phyloP scores from a whole-genome alignment of 2,113 vertebrate genomes.

The Oceanodroma tethys region DNA sequence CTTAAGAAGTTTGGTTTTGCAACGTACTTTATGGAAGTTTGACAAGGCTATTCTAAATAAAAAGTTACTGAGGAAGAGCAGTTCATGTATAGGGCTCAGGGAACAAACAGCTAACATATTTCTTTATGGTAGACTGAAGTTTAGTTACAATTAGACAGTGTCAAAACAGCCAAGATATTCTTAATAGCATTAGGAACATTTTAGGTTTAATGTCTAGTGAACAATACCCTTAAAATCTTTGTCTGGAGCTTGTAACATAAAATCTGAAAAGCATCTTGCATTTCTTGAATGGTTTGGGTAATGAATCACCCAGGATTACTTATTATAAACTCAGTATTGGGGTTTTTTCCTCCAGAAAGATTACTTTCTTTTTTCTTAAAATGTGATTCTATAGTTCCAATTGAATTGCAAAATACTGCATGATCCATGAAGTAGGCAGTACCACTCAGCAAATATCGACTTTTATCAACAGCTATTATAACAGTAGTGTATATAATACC shows the following conservation, averaged over 20 bases:
- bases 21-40: background rate
- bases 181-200: background rate
- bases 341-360: background rate
- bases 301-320: background rate
- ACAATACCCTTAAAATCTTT: background rate
- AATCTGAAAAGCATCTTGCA: background rate
- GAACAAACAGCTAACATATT: background rate
- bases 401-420: background rate
- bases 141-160: background rate
- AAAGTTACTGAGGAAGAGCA: background rate
- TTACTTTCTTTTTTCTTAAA: background rate
- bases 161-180: background rate
- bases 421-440: background rate
- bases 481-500: background rate
- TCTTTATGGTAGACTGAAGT: background rate
- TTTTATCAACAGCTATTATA: background rate
- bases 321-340: background rate
- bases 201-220: background rate
- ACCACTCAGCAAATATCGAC: background rate
- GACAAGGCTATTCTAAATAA: background rate
- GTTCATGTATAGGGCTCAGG: background rate
- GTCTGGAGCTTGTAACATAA: background rate
- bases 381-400: background rate
- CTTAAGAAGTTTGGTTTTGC: background rate
- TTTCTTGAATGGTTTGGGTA: background rate